These are phyloP conservation scores for Lithophane leautieri DNA, from an alignment of 2,888 invertebrate species.

Conservation along the genomic window DNA sequence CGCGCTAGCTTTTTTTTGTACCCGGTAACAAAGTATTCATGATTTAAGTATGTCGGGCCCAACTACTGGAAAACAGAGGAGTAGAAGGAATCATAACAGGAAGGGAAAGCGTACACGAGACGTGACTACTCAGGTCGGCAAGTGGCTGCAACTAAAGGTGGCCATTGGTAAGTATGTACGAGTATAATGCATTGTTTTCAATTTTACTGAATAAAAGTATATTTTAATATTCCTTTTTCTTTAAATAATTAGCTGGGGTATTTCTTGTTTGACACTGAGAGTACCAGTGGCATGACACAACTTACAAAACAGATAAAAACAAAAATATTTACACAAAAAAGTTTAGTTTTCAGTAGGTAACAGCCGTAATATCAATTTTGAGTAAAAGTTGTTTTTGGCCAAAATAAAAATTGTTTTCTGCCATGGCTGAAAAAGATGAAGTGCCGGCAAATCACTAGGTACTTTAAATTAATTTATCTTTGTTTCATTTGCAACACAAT, in stretches of 20 bases:
- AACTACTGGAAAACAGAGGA: background rate
- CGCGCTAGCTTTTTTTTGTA: background rate
- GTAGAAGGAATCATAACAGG: background rate
- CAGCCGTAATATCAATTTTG: background rate
- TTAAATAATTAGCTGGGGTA: background rate
- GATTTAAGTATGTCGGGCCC: background rate
- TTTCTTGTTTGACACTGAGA: background rate
- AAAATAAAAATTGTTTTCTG: no score
- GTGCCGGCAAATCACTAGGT: no score
- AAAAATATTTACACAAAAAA: background rate
- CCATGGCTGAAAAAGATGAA: no score
- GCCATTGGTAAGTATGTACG: conserved; percentile 1
- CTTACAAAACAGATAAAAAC: background rate
- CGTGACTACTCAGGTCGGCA: background rate
- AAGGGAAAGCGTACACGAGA: background rate
- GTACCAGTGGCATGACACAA: background rate
- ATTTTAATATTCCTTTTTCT: no score
- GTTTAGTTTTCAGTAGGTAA: background rate
- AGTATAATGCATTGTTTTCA: background rate
- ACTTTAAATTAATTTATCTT: background rate
- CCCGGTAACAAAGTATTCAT: background rate
- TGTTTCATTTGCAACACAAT: no score
- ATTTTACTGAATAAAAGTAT: background rate
- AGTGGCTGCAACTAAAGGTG: background rate
- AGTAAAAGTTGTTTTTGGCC: background rate